Evolutionary conservation across 2,888 invertebrate species (phyloP).

Genomic region (Holacanthella duospinosa): DNA sequence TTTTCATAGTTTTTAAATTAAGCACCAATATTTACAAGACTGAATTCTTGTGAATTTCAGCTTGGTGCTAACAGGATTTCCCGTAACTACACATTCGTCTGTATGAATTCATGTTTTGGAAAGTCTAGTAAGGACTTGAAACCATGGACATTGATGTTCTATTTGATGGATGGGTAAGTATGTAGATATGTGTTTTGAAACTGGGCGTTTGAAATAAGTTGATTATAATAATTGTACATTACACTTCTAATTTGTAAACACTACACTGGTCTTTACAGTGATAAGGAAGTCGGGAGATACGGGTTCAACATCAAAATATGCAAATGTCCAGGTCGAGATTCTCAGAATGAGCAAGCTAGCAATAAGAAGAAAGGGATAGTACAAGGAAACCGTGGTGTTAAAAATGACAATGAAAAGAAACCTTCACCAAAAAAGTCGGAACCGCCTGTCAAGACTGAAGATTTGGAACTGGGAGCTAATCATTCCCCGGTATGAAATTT

Average conservation of each 20-base stretch:
- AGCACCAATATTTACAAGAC: too few relatives aligned
- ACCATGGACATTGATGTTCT: not conserved
- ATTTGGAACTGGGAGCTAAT: not conserved
- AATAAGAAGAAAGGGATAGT: not conserved
- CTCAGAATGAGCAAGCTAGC: not conserved
- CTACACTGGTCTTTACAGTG: not conserved
- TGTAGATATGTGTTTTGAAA: too few relatives aligned
- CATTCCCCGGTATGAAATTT: not conserved
- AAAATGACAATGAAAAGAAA: too few relatives aligned
- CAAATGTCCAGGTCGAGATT: not conserved
- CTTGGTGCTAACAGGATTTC: not conserved
- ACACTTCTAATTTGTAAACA: not conserved
- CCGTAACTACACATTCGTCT: not conserved
- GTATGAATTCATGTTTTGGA: not conserved
- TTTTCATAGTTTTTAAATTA: not conserved
- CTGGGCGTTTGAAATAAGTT: too few relatives aligned
- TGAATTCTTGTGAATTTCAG: too few relatives aligned
- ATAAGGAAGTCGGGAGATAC: not conserved
- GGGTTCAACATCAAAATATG: not conserved
- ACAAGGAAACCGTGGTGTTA: too few relatives aligned
- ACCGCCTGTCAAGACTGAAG: not conserved
- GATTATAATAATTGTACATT: not conserved
- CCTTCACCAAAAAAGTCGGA: not conserved
- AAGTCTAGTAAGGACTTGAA: not conserved
- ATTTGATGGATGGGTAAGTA: not conserved